Base-by-base conservation (phyloP, 2,113 vertebrate genomes). In the Callochromis pleurospilus region DNA sequence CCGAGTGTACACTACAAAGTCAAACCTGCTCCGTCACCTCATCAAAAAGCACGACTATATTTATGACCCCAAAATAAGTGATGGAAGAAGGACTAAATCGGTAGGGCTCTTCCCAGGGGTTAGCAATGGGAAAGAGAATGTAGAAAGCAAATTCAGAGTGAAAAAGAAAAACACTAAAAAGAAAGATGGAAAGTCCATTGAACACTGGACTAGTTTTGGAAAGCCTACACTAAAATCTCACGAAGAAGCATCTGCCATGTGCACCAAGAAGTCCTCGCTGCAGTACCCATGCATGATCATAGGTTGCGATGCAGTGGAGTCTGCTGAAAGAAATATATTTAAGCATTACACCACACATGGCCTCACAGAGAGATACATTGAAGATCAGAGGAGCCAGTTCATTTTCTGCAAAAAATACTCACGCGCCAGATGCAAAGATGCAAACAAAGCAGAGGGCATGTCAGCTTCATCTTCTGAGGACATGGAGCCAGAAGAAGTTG, bases 201-300 rank as follows among this genome's bases (percentile, higher is more conserved):
- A 96, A 82, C 94, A 96, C 88, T 96, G 95, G 95, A 95, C 94
- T 54, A 95, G 93, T 90, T 96, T 96, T 86, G 97, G 95, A 84
- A 96, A 96, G 47, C 96, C 96, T 7, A 94, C 94, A 62, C 96
- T 99, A 93, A 99, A 99, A 95, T 93, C 98, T 54, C 97, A 96
- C 5, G 97, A 97, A 0, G 98, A 98, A 54, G 98, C 98, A 9
- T 96, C 98, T 5, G 97, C 97, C 0, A 98, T 98, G 92, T 99
- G 99, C 94, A 98, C 95, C 2, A 98, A 97, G 93, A 97, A 96
- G 83, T 97, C 96, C 89, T 92, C 97, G 38, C 96, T 98, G 82
- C 98, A 99, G 83, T 99, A 98, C 90, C 99, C 99, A 0, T 99
- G 99, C 94, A 99, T 99, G 99, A 98, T 99, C 94, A 97, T 98